Evolutionary conservation across 2,888 invertebrate species (phyloP).

Genomic region (Diploptera punctata): DNA sequence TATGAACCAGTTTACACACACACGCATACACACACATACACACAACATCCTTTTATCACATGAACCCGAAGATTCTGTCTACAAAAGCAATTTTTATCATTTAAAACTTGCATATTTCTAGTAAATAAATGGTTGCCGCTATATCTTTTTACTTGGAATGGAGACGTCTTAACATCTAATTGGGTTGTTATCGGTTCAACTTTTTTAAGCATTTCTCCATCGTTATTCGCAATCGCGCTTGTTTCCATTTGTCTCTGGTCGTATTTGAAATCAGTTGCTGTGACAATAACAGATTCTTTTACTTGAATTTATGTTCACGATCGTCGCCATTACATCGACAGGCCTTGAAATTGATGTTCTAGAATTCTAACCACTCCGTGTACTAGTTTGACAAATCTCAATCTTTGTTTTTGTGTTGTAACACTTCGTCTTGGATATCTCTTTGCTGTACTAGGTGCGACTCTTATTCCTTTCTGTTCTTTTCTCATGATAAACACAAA

Average conservation of each 20-base stretch:
- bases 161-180: too few species aligned
- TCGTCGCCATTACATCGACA: slow-evolving; percentile 6
- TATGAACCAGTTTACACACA: not conserved
- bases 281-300: not conserved
- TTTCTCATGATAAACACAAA: too few species aligned
- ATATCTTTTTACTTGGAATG: too few species aligned
- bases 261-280: not conserved
- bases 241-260: not conserved
- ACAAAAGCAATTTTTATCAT: too few species aligned
- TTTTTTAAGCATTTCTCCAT: too few species aligned
- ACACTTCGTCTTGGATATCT: not conserved
- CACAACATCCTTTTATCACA: too few species aligned
- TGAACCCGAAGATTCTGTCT: too few species aligned
- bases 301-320: slow-evolving; percentile 8
- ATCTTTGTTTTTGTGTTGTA: slow-evolving; percentile 12
- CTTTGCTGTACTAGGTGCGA: too few species aligned
- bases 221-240: not conserved
- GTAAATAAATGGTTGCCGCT: too few species aligned
- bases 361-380: not conserved
- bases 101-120: too few species aligned
- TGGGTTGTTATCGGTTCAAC: too few species aligned
- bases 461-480: too few species aligned
- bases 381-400: slow-evolving; percentile 21
- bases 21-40: not conserved
- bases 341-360: slow-evolving; percentile 4